Evolutionary conservation across 2,113 vertebrate species (phyloP).

Genomic region (Perca schrenkii): DNA sequence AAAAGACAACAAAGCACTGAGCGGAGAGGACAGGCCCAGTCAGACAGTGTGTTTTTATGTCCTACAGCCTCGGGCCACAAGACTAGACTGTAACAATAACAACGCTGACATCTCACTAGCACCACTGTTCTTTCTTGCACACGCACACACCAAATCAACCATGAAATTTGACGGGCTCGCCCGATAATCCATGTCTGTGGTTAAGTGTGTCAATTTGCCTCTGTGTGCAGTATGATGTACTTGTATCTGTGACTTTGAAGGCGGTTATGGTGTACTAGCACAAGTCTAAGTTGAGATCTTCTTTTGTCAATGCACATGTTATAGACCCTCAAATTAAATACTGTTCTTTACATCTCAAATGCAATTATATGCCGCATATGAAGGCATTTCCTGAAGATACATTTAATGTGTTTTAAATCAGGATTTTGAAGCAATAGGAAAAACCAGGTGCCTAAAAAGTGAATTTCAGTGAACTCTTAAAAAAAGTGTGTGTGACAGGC

Average conservation of each 20-base stretch:
- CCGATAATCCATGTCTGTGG: constrained; percentile 49
- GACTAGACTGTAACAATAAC: constrained; percentile 82
- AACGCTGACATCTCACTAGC: constrained; percentile 75
- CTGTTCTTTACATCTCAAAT: background rate
- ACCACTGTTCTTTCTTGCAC: constrained; percentile 59
- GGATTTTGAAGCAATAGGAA: background rate
- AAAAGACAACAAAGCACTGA: constrained; percentile 68
- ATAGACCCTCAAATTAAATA: background rate
- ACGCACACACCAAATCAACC: constrained; percentile 52
- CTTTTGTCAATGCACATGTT: background rate
- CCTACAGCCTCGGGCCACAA: constrained; percentile 77
- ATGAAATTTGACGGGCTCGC: constrained; percentile 57
- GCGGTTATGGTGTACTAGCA: too few relatives aligned
- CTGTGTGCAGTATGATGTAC: background rate
- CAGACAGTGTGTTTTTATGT: constrained; percentile 80
- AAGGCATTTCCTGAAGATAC: background rate
- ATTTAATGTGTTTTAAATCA: background rate
- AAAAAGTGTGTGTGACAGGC: background rate
- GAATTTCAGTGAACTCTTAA: background rate
- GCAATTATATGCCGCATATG: background rate
- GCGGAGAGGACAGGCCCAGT: constrained; percentile 61
- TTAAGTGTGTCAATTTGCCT: constrained; percentile 56
- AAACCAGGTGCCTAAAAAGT: background rate
- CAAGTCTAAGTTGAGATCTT: background rate
- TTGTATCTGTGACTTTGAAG: background rate